Conservation (phyloP, 2,113 vertebrate species). For the Oncorhynchus mykiss region DNA sequence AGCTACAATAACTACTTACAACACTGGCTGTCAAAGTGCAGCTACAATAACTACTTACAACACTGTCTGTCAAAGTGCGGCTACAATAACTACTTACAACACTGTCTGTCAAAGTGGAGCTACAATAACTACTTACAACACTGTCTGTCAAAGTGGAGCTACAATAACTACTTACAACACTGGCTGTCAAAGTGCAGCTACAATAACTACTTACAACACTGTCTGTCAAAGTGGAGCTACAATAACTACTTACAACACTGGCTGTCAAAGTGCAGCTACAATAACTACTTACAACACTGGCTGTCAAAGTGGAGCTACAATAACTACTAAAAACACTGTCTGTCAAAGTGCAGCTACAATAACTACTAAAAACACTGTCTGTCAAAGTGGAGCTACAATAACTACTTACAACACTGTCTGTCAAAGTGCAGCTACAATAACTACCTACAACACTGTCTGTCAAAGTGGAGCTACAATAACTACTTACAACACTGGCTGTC, state of each 20-base stretch:
- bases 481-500: not conserved
- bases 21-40: not conserved
- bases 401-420: not conserved
- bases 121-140: not conserved
- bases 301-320: conserved; percentile 2
- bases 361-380: conserved; percentile 6
- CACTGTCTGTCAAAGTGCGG: conserved; percentile 10
- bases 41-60: not conserved
- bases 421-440: conserved; percentile 4
- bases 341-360: not conserved
- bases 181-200: conserved; percentile 7
- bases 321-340: conserved; percentile 3
- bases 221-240: no score
- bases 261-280: not conserved
- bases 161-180: not conserved
- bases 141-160: conserved; percentile 5
- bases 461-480: conserved; percentile 2
- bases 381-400: conserved; percentile 1
- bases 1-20: not conserved
- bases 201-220: not conserved
- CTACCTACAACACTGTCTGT: not conserved
- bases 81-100: not conserved
- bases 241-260: not conserved
- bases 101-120: conserved; percentile 9
- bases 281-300: conserved; percentile 1